Evolutionary conservation across 2,797 vertebrate genomes (phyloP).

Genomic region (Spinus olivaceus): DNA sequence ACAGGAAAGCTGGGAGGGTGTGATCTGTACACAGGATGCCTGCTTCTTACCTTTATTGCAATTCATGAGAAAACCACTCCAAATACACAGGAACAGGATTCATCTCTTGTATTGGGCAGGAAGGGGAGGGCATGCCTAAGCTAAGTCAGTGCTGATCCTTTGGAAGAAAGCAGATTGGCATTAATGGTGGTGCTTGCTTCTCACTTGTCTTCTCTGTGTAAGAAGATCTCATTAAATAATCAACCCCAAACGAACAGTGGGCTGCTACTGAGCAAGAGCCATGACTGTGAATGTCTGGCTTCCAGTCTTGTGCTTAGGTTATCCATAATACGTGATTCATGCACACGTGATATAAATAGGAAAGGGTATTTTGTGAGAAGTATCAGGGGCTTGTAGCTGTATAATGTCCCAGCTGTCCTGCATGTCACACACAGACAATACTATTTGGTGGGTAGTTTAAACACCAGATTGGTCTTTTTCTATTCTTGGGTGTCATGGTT

Average conservation of each 20-base stretch:
- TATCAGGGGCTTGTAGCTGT: accelerated
- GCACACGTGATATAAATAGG: background rate
- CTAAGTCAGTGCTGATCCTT: background rate
- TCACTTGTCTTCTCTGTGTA: background rate
- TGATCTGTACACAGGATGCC: background rate
- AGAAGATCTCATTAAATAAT: background rate
- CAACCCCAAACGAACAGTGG: background rate
- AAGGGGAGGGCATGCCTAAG: background rate
- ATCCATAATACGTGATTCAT: background rate
- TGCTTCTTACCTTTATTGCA: background rate
- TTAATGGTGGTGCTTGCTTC: background rate
- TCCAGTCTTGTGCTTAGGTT: background rate
- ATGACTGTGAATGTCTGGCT: background rate
- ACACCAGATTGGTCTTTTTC: background rate
- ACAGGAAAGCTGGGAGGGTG: background rate
- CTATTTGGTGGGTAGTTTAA: background rate
- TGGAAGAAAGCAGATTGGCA: background rate
- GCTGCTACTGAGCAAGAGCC: background rate
- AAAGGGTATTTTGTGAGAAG: background rate
- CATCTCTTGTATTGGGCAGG: background rate
- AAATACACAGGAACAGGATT: background rate
- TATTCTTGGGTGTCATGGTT: background rate
- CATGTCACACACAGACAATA: background rate
- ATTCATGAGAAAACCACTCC: background rate
- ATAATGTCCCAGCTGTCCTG: background rate